A percentile compares a stretch with the other conserved stretches of the same genome.
phyloP scores from a whole-genome alignment of 2,888 invertebrate genomes.

The Agrochola circellaris region DNA sequence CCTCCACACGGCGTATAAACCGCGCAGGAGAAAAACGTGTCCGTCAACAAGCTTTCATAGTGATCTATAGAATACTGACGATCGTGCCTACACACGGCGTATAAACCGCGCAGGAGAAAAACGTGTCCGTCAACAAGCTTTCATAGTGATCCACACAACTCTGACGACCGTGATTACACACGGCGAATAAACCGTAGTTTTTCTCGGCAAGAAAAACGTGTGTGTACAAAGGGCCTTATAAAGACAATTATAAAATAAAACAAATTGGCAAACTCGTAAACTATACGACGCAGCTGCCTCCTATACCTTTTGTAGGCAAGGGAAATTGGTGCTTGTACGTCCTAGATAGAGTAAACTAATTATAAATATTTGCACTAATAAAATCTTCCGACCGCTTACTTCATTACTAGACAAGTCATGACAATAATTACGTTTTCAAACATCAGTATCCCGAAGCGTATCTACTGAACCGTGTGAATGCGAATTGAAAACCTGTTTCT shows the following conservation, averaged over 20 bases:
- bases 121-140: too few relatives aligned
- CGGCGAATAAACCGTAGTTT: too few relatives aligned
- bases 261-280: constrained; percentile 53
- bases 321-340: constrained; percentile 4
- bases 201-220: too few relatives aligned
- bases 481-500: not conserved
- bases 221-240: constrained; percentile 7
- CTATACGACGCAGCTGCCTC: constrained; percentile 26
- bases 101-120: too few relatives aligned
- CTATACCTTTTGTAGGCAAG: constrained; percentile 17
- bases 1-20: too few relatives aligned
- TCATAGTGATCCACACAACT: too few relatives aligned
- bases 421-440: constrained; percentile 28
- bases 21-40: too few relatives aligned
- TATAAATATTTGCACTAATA: constrained; percentile 29
- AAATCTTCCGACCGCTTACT: not conserved
- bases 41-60: too few relatives aligned
- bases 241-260: constrained; percentile 51
- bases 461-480: constrained; percentile 9
- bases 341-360: constrained; percentile 11
- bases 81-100: too few relatives aligned
- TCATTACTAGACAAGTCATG: constrained; percentile 9
- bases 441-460: constrained; percentile 8
- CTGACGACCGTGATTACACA: too few relatives aligned
- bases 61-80: too few relatives aligned